Conservation (phyloP, 2,797 vertebrate species). For the Cygnus olor region DNA sequence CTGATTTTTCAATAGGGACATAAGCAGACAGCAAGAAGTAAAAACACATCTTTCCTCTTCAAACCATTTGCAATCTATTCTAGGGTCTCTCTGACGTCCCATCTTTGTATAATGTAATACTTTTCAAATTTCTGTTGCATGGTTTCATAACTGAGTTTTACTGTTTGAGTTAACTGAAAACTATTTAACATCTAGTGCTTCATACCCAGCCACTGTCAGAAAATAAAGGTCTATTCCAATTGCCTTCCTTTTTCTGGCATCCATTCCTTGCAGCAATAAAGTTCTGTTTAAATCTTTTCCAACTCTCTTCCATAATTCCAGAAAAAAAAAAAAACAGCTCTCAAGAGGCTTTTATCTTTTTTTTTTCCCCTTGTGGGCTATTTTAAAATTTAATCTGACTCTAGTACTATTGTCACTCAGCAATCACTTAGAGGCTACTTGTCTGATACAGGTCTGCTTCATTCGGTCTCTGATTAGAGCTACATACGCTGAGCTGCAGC, state of each 20-base stretch:
- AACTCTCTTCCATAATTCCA: neutral
- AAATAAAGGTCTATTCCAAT: conserved; percentile 25
- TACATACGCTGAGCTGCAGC: neutral
- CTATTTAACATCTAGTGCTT: neutral
- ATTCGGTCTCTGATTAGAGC: neutral
- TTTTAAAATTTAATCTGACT: conserved; percentile 5
- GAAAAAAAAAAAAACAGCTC: neutral
- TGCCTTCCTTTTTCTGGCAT: neutral
- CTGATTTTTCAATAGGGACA: neutral
- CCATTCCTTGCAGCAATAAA: neutral
- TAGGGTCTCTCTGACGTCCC: neutral
- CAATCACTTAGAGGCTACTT: neutral
- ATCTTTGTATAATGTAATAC: neutral
- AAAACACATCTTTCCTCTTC: neutral
- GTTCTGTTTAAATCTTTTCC: conserved; percentile 14
- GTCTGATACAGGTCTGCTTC: neutral
- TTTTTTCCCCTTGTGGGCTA: neutral
- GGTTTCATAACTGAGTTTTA: neutral
- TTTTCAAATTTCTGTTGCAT: neutral
- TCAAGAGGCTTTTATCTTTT: neutral
- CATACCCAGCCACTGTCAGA: neutral
- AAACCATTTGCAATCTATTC: neutral
- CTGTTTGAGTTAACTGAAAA: neutral
- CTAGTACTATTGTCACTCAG: neutral
- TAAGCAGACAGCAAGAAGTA: neutral